These are phyloP conservation scores for Synanthedon formicaeformis DNA, from an alignment of 2,888 invertebrate species.

Conservation along the genomic window DNA sequence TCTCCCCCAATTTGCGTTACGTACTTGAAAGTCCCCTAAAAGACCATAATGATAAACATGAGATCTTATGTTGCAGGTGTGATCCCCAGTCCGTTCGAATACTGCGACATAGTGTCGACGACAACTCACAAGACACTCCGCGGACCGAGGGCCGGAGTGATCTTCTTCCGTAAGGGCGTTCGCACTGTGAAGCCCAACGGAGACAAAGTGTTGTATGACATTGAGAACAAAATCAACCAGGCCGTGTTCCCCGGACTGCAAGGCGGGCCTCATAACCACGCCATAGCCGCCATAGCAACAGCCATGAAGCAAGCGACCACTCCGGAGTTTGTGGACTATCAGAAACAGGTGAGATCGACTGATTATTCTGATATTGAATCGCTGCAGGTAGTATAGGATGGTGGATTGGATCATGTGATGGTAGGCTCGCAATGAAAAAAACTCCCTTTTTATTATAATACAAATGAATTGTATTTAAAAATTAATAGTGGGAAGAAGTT, in stretches of 20 bases:
- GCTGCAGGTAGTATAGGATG: too few species aligned
- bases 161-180: conserved; percentile 93
- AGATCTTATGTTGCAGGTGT: conserved; percentile 54
- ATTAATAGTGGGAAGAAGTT: too few species aligned
- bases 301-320: conserved; percentile 90
- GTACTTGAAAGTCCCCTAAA: too few species aligned
- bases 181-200: conserved; percentile 84
- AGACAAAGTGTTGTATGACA: conserved; percentile 84
- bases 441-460: too few species aligned
- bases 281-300: conserved; percentile 96
- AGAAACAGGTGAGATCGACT: conserved; percentile 73
- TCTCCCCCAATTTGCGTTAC: too few species aligned
- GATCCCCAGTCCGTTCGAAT: conserved; percentile 90
- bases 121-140: conserved; percentile 96
- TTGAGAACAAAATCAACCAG: conserved; percentile 88
- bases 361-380: too few species aligned
- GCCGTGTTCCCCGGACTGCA: conserved; percentile 95
- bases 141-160: conserved; percentile 89
- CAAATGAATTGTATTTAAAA: too few species aligned
- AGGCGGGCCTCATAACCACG: conserved; percentile 97
- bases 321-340: conserved; percentile 86
- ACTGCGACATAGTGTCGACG: conserved; percentile 92
- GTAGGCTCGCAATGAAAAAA: not conserved
- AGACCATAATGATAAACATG: too few species aligned
- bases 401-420: too few species aligned